Percentiles rank a stretch among this genome's conserved stretches.
phyloP scores from a whole-genome alignment of 2,797 vertebrate genomes.

The Coranthus polyacanthus region DNA sequence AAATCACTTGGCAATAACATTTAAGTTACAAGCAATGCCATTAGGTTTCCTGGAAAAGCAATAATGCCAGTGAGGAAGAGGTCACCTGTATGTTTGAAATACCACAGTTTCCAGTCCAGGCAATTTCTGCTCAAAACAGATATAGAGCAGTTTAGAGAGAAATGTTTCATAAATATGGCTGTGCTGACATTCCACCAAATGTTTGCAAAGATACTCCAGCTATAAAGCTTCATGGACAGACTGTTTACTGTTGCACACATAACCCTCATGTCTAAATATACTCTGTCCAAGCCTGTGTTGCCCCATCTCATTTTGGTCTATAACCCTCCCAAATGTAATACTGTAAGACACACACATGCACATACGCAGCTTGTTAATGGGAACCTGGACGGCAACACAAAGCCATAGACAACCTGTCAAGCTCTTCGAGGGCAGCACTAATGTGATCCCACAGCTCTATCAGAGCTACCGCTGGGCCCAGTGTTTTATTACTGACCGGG shows the following conservation, averaged over 20 bases:
- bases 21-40: slow-evolving; percentile 41
- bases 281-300: slow-evolving; percentile 43
- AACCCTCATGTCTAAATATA: slow-evolving; percentile 61
- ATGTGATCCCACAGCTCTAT: slow-evolving; percentile 85
- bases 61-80: slow-evolving; percentile 52
- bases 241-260: slow-evolving; percentile 55
- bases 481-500: slow-evolving; percentile 82
- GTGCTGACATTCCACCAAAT: slow-evolving; percentile 41
- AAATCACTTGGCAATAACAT: slow-evolving; percentile 53
- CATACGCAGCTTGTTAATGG: slow-evolving; percentile 76
- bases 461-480: slow-evolving; percentile 70
- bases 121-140: slow-evolving; percentile 49
- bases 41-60: slow-evolving; percentile 26
- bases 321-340: slow-evolving; percentile 45
- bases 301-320: slow-evolving; percentile 59
- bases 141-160: slow-evolving; percentile 33
- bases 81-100: slow-evolving; percentile 61
- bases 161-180: slow-evolving; percentile 49
- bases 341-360: slow-evolving; percentile 24
- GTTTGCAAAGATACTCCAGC: slow-evolving; percentile 55
- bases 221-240: slow-evolving; percentile 54
- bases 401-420: slow-evolving; percentile 84
- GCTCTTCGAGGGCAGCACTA: slow-evolving; percentile 79
- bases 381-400: slow-evolving; percentile 73
- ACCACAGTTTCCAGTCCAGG: slow-evolving; percentile 22